Evolutionary conservation across 2,888 invertebrate genomes (phyloP), one percentile per base, ranked within the genome.

Genomic region (Lagria hirta): DNA sequence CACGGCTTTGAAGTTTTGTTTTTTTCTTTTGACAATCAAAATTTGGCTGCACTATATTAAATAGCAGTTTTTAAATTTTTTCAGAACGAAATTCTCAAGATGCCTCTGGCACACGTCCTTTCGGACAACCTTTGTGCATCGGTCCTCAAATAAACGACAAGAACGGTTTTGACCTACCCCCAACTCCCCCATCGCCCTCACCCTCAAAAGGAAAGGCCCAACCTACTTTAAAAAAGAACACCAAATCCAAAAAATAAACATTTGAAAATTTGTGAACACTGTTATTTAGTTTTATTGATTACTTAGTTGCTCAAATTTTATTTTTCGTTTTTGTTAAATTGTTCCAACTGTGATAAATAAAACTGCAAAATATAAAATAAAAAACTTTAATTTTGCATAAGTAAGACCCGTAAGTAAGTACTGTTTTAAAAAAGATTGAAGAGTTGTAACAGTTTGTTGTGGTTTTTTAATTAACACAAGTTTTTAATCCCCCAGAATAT

Each of bases 91-190:
- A 65, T 61, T 69, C 71, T 12, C 69, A 69, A 61, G 70, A 71
- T 54, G 70, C 66, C 36, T 69, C 69, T 27, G 70, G 70, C 48
- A 70, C 68, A 28, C 65, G 70, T 54, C 71, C 71, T 17, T 71
- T 70, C 50, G 88, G 88, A 66, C 87, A 88, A 70, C 88, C 89
- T 48, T 76, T 89, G 71, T 83, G 86, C 77, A 77, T 83, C 70
- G 67, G 64, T 50, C 64, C 64, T 61, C 57, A 58, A 51, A 66
- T 64, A 62, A 69, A 69, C 64, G 74, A 73, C 66, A 72, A 73
- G 52, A 62, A 64, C 57, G 64, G 61, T 34, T 48, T 49, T 38
- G 52, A 54, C 30, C 46, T 54, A 29, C 63, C 64, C 46, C 62
- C 58, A 24, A 61, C 61, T 36, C 61, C 63, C 26, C 59, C 62